Percentiles rank a stretch among this genome's conserved stretches.
phyloP scores from a whole-genome alignment of 2,113 vertebrate genomes.

The Protobothrops mucrosquamatus region DNA sequence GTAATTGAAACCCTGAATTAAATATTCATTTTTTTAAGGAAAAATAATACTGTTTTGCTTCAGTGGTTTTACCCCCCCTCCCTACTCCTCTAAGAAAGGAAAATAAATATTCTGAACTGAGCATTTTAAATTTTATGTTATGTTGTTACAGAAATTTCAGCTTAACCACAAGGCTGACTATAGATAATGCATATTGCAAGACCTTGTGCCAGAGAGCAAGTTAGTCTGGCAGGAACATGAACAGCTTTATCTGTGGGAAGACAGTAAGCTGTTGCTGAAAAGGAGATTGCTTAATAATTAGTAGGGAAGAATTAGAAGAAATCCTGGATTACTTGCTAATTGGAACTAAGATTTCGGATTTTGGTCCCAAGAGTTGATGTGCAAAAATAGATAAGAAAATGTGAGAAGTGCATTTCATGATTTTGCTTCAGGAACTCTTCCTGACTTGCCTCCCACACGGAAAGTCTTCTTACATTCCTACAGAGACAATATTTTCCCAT shows the following conservation, averaged over 20 bases:
- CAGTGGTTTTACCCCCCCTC: neutral
- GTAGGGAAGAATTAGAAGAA: slow-evolving; percentile 3
- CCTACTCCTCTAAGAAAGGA: slow-evolving; percentile 1
- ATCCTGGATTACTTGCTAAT: slow-evolving; percentile 35
- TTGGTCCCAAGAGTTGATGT: neutral
- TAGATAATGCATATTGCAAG: slow-evolving; percentile 19
- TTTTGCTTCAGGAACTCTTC: neutral
- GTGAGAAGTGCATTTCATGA: rapidly evolving
- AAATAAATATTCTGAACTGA: slow-evolving; percentile 44
- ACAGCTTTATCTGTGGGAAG: neutral
- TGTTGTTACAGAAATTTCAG: slow-evolving; percentile 44
- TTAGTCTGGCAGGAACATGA: slow-evolving; percentile 49
- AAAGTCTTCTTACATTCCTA: neutral
- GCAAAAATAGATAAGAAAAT: neutral
- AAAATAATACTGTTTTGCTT: slow-evolving; percentile 8
- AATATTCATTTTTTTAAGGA: neutral
- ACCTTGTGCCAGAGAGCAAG: slow-evolving; percentile 52
- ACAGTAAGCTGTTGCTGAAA: slow-evolving; percentile 29
- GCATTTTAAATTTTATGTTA: slow-evolving; percentile 58
- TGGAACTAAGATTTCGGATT: slow-evolving; percentile 9
- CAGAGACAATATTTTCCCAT: rapidly evolving
- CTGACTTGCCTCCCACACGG: neutral
- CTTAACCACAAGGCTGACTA: slow-evolving; percentile 48
- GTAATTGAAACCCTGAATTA: slow-evolving; percentile 6
- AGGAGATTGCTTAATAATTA: slow-evolving; percentile 52